Evolutionary conservation across 2,888 invertebrate species (phyloP).

Genomic region (Rhingia rostrata): DNA sequence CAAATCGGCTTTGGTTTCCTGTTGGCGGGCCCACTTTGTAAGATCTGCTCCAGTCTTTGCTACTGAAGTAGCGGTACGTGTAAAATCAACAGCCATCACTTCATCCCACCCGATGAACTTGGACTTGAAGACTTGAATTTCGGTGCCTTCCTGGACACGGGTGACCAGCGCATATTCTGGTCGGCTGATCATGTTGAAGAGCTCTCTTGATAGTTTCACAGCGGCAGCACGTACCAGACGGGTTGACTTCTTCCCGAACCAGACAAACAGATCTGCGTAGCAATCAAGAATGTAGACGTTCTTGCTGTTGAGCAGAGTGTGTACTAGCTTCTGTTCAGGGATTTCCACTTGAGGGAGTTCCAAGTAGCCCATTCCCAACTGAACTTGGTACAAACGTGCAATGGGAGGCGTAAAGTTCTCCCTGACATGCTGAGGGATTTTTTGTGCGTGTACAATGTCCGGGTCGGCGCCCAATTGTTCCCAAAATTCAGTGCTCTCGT

Average conservation of each 20-base stretch:
- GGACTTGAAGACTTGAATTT: slow-evolving; percentile 96
- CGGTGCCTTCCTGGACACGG: slow-evolving; percentile 95
- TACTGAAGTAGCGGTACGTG: slow-evolving; percentile 98
- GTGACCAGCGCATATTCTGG: slow-evolving; percentile 94
- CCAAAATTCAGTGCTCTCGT: slow-evolving; percentile 95
- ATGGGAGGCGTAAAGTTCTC: slow-evolving; percentile 79
- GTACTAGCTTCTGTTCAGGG: slow-evolving; percentile 89
- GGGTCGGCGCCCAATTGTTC: slow-evolving; percentile 85
- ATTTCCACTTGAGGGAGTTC: slow-evolving; percentile 97
- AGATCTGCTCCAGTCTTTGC: slow-evolving; percentile 98
- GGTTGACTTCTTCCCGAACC: slow-evolving; percentile 99
- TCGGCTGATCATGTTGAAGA: slow-evolving; percentile 96
- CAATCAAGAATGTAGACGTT: slow-evolving; percentile 98
- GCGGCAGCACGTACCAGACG: slow-evolving; percentile 97
- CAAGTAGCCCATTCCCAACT: slow-evolving; percentile 98
- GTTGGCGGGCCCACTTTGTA: slow-evolving; percentile 94
- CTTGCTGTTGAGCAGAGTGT: slow-evolving; percentile 92
- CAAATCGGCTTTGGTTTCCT: slow-evolving; percentile 96
- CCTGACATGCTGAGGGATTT: slow-evolving; percentile 81
- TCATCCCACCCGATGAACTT: slow-evolving; percentile 99
- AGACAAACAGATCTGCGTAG: slow-evolving; percentile 96
- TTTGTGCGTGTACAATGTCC: slow-evolving; percentile 81
- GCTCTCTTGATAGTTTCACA: slow-evolving; percentile 97
- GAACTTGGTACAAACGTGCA: slow-evolving; percentile 95
- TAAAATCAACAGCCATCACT: slow-evolving; percentile 99